phyloP scores from a whole-genome alignment of 2,888 invertebrate genomes.

The Chrysolina haemoptera region DNA sequence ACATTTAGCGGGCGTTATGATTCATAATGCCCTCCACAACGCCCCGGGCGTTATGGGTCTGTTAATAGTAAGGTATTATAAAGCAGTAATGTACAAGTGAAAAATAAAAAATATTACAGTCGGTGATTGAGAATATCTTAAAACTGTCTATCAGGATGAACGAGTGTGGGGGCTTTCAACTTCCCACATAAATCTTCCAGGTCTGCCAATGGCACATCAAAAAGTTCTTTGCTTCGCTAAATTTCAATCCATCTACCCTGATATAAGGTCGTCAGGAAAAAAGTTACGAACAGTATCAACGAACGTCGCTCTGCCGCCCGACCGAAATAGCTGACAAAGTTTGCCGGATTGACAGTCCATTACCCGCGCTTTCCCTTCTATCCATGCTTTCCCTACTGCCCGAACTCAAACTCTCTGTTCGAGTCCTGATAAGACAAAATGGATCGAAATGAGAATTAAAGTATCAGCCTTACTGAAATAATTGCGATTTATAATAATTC shows the following conservation, averaged over 20 bases:
- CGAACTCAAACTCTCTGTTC: conserved; percentile 3
- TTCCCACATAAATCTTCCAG: no score
- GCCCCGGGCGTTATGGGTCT: no score
- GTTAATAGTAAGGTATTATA: no score
- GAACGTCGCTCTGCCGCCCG: neutral
- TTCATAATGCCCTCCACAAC: no score
- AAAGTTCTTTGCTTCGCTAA: no score
- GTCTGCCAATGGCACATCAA: no score
- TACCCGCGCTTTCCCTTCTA: conserved; percentile 4
- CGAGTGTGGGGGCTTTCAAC: no score
- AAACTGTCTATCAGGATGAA: no score
- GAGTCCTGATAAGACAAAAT: conserved; percentile 12
- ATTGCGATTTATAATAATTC: neutral
- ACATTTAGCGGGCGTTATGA: no score
- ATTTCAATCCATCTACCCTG: neutral
- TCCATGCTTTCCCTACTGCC: conserved; percentile 1
- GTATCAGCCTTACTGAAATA: conserved; percentile 1
- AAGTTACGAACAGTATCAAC: neutral
- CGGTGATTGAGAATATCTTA: no score
- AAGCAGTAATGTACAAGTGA: no score
- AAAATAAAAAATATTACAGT: no score
- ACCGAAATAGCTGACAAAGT: neutral
- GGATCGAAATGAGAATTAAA: neutral
- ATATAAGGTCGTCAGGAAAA: neutral
- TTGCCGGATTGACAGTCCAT: conserved; percentile 1